Conservation (phyloP, 1,140 invertebrate species). For the Drosophila lini region DNA sequence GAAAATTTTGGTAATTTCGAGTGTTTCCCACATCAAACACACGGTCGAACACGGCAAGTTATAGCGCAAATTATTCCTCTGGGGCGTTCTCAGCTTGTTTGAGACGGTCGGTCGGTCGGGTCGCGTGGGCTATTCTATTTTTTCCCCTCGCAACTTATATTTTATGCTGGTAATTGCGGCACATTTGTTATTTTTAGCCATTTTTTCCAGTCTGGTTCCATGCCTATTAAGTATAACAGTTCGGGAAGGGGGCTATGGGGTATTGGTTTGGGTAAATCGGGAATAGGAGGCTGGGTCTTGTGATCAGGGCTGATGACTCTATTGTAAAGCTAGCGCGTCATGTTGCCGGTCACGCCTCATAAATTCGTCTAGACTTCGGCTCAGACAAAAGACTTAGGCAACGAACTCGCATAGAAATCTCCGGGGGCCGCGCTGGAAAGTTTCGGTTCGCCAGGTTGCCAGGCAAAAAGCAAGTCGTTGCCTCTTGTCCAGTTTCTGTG, state of each 20-base stretch:
- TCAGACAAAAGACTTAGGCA: constrained; percentile 79
- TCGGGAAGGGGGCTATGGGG: background rate
- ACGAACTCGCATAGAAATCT: constrained; percentile 64
- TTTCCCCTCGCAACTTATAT: constrained; percentile 32
- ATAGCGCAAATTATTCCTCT: constrained; percentile 36
- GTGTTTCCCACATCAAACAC: constrained; percentile 72
- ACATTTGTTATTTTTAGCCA: constrained; percentile 78
- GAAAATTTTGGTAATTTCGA: constrained; percentile 69
- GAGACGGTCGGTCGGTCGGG: constrained; percentile 60
- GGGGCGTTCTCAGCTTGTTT: constrained; percentile 61
- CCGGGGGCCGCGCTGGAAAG: constrained; percentile 33
- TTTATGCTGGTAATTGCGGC: constrained; percentile 66
- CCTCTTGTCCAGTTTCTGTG: constrained; percentile 15
- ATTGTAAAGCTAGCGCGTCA: constrained; percentile 60
- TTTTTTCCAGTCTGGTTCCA: constrained; percentile 16
- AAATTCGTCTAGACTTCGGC: constrained; percentile 47
- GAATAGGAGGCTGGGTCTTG: background rate
- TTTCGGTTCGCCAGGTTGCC: constrained; percentile 11
- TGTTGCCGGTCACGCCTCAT: constrained; percentile 48
- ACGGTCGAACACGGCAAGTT: constrained; percentile 11
- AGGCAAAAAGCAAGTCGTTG: constrained; percentile 4
- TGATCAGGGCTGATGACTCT: constrained; percentile 44
- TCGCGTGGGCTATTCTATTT: constrained; percentile 75
- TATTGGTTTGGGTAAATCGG: constrained; percentile 1
- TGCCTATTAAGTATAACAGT: constrained; percentile 36